Conservation (phyloP, 92 coral and sea anemone species). For the Phenganax subtilis region DNA sequence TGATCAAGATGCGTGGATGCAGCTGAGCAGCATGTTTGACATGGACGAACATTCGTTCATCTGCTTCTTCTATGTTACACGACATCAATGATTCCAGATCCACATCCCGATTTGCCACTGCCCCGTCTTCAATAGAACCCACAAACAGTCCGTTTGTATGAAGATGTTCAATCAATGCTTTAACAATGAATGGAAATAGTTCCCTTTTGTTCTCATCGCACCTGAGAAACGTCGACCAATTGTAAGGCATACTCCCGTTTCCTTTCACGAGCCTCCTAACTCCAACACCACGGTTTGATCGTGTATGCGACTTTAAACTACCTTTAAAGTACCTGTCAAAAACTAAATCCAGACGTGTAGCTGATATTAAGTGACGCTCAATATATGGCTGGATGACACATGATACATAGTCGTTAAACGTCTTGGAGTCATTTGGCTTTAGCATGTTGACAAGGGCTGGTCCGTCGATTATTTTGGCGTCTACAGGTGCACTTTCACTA, state of each 20-base stretch:
- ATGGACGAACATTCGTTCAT: conserved; percentile 20
- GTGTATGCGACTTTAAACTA: conserved; percentile 26
- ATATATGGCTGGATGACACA: conserved; percentile 30
- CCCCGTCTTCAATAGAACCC: conserved; percentile 7
- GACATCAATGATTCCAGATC: conserved; percentile 10
- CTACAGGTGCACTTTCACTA: conserved; percentile 7
- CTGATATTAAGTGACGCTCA: conserved; percentile 9
- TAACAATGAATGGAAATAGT: conserved; percentile 15
- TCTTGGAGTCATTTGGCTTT: conserved; percentile 32
- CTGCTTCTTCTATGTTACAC: conserved; percentile 21
- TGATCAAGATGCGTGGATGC: conserved; percentile 7
- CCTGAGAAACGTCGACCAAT: conserved; percentile 32
- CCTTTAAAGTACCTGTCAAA: conserved; percentile 30
- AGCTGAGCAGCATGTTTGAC: conserved; percentile 17
- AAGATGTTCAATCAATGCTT: background rate
- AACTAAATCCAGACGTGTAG: conserved; percentile 12
- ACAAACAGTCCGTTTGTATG: background rate
- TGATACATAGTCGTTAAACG: conserved; percentile 11
- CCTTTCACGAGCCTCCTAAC: conserved; percentile 25
- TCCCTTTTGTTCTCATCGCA: conserved; percentile 23
- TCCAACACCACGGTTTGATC: conserved; percentile 16
- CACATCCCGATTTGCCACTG: background rate
- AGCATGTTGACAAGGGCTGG: conserved; percentile 34
- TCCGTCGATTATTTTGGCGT: conserved; percentile 27
- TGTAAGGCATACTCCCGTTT: conserved; percentile 25